Evolutionary conservation across 1,140 invertebrate species (phyloP).

Genomic region (Campodea augens): DNA sequence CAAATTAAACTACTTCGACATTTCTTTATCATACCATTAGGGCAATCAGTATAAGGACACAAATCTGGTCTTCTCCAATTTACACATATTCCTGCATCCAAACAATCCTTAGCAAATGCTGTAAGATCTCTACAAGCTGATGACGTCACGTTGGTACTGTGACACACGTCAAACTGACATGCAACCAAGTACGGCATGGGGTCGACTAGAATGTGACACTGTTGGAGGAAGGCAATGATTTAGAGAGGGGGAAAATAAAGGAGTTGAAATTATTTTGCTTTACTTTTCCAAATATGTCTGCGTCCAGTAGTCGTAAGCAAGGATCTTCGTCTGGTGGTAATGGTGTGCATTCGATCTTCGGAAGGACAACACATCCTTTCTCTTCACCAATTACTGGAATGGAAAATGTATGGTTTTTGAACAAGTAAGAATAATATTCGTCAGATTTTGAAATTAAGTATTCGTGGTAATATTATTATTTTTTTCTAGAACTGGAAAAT

Average conservation of each 20-base stretch:
- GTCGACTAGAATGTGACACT: constrained; percentile 51
- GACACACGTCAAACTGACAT: constrained; percentile 45
- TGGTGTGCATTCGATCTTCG: constrained; percentile 13
- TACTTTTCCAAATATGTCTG: constrained; percentile 38
- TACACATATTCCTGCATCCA: constrained; percentile 40
- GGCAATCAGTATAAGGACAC: constrained; percentile 40
- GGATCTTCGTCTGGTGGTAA: constrained; percentile 32
- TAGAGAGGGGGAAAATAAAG: too few species aligned
- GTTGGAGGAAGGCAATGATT: constrained; percentile 15
- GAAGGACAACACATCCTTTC: constrained; percentile 5
- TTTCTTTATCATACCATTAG: constrained; percentile 16
- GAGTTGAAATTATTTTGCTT: not conserved
- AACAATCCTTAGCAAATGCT: constrained; percentile 51
- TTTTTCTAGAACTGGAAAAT: too few species aligned
- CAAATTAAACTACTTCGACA: too few species aligned
- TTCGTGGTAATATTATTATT: too few species aligned
- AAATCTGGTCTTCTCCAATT: constrained; percentile 40
- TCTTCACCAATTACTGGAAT: constrained; percentile 13
- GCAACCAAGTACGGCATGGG: constrained; percentile 39
- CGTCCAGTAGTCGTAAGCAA: constrained; percentile 39
- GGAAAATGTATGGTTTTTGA: too few species aligned
- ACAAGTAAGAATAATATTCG: too few species aligned
- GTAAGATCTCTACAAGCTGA: constrained; percentile 40
- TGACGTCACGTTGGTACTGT: constrained; percentile 19
- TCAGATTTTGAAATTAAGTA: too few species aligned